These are phyloP conservation scores for Cassiopea andromeda DNA, from an alignment of 30 jellyfish, hydroid and myxozoan genomes.

Conservation along the genomic window DNA sequence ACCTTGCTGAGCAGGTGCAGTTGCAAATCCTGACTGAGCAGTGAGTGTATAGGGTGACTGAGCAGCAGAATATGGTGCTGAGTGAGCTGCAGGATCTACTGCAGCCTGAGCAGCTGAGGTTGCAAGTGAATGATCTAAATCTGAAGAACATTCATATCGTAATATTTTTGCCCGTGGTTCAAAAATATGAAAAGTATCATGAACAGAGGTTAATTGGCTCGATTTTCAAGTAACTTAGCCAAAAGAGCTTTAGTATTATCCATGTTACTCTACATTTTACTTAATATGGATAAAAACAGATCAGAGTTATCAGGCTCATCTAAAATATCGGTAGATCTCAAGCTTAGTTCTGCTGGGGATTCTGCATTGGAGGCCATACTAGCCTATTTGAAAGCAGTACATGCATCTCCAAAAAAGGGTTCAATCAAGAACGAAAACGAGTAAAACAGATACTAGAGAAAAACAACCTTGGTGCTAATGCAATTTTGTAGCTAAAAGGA, in stretches of 20 bases:
- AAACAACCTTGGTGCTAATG: background rate
- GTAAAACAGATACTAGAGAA: background rate
- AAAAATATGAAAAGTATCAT: no score
- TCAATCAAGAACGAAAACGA: background rate
- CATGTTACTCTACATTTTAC: constrained; percentile 9
- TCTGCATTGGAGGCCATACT: background rate
- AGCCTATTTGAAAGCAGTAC: background rate
- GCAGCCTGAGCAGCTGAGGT: constrained; percentile 23
- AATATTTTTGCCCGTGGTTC: no score
- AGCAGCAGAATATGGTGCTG: constrained; percentile 21
- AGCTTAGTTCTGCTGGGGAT: background rate
- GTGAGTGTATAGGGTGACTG: constrained; percentile 16
- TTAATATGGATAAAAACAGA: background rate
- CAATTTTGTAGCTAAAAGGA: background rate
- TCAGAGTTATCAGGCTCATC: background rate
- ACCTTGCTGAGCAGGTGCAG: constrained; percentile 22
- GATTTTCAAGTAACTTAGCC: constrained; percentile 10
- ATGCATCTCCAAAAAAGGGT: background rate
- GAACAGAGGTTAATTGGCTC: background rate
- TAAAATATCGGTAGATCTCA: background rate
- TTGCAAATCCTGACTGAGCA: constrained; percentile 25
- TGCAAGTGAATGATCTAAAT: background rate
- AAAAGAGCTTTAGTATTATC: constrained; percentile 12
- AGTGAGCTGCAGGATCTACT: constrained; percentile 18
- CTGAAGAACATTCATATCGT: constrained; percentile 26